Conservation (phyloP, 2,113 vertebrate species). For the Oryzias woworae region DNA sequence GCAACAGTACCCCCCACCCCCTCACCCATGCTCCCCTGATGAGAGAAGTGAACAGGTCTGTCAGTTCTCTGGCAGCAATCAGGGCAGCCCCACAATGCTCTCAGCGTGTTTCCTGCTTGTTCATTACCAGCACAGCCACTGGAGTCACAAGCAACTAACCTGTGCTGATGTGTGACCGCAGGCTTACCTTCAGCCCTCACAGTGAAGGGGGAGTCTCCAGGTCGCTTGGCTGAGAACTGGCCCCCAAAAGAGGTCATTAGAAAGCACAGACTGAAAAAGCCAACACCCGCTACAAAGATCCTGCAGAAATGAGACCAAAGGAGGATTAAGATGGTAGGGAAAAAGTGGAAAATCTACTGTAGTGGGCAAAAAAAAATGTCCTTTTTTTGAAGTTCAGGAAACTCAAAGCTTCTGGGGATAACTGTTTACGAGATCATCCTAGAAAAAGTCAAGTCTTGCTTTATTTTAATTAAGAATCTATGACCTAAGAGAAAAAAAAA, state of each 20-base stretch:
- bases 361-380: too few relatives aligned
- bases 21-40: slow-evolving; percentile 15
- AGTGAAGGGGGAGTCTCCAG: slow-evolving; percentile 92
- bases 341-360: neutral
- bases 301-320: slow-evolving; percentile 64
- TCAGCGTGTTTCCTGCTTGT: slow-evolving; percentile 48
- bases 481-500: too few relatives aligned
- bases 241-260: slow-evolving; percentile 97
- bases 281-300: slow-evolving; percentile 93
- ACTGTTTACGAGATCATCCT: too few relatives aligned
- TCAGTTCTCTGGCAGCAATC: slow-evolving; percentile 54
- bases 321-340: neutral
- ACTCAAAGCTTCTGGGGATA: too few relatives aligned
- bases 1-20: neutral
- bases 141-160: slow-evolving; percentile 11
- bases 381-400: too few relatives aligned
- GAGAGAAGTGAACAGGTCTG: slow-evolving; percentile 52
- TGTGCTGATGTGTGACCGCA: slow-evolving; percentile 6
- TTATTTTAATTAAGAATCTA: slow-evolving; percentile 10
- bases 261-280: slow-evolving; percentile 98
- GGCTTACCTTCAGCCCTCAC: slow-evolving; percentile 89
- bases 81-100: slow-evolving; percentile 37
- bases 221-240: slow-evolving; percentile 90
- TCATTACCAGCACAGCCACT: slow-evolving; percentile 45
- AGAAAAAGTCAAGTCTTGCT: slow-evolving; percentile 3